phyloP scores from a whole-genome alignment of 2,888 invertebrate species.

The Caenorhabditis angaria region DNA sequence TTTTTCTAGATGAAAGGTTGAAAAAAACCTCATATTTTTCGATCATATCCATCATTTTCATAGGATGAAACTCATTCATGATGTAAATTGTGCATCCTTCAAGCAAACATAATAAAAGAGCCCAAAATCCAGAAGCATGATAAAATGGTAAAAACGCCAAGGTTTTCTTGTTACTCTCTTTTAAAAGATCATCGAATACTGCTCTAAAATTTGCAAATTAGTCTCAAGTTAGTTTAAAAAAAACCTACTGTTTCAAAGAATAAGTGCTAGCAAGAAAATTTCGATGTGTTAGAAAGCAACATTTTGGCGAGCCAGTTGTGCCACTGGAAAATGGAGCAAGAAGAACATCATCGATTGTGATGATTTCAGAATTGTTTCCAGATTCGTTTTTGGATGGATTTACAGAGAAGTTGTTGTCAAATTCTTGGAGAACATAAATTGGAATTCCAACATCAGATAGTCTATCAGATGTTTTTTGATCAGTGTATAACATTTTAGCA shows the following conservation, averaged over 20 bases:
- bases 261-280: slow-evolving; percentile 64
- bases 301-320: slow-evolving; percentile 65
- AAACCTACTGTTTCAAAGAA: slow-evolving; percentile 54
- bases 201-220: slow-evolving; percentile 33
- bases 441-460: background rate
- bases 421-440: background rate
- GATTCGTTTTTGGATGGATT: too few relatives aligned
- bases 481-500: slow-evolving; percentile 17
- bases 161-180: slow-evolving; percentile 36
- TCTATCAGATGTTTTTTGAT: slow-evolving; percentile 2
- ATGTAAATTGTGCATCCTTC: slow-evolving; percentile 64
- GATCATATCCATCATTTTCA: slow-evolving; percentile 56
- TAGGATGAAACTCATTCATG: slow-evolving; percentile 60
- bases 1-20: background rate
- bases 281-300: slow-evolving; percentile 63
- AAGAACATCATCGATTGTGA: slow-evolving; percentile 35
- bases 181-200: slow-evolving; percentile 45
- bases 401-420: too few relatives aligned
- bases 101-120: slow-evolving; percentile 60
- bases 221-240: background rate
- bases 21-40: slow-evolving; percentile 59
- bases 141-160: slow-evolving; percentile 66
- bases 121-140: slow-evolving; percentile 69
- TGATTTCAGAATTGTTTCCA: background rate
- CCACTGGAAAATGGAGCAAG: slow-evolving; percentile 63